phyloP scores from a whole-genome alignment of 2,888 invertebrate species.

The Aricia artaxerxes region DNA sequence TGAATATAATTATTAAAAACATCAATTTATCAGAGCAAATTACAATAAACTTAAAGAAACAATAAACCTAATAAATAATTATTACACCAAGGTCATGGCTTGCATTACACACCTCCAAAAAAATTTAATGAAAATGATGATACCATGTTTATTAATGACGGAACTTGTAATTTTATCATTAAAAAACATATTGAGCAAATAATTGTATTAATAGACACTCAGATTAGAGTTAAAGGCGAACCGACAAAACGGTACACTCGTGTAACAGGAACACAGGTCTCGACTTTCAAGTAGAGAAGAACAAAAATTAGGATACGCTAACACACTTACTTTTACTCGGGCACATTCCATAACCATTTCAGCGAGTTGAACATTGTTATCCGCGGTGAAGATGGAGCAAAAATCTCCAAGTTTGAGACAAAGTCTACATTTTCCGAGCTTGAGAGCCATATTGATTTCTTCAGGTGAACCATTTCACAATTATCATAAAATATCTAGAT shows the following conservation, averaged over 20 bases:
- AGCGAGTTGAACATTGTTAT: slow-evolving; percentile 71
- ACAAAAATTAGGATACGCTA: slow-evolving; percentile 36
- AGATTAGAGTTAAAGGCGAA: slow-evolving; percentile 35
- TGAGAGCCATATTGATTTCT: slow-evolving; percentile 76
- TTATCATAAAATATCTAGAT: slow-evolving; percentile 52
- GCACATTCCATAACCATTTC: slow-evolving; percentile 79
- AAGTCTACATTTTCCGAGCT: slow-evolving; percentile 78
- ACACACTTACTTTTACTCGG: slow-evolving; percentile 71
- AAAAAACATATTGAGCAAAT: background rate
- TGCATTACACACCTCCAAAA: background rate
- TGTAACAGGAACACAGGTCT: slow-evolving; percentile 37
- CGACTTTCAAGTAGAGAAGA: slow-evolving; percentile 36
- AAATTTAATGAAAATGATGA: slow-evolving; percentile 23
- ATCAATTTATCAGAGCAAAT: background rate
- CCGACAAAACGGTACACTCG: slow-evolving; percentile 33
- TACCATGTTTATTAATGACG: background rate
- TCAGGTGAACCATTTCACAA: slow-evolving; percentile 61
- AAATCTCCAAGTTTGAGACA: slow-evolving; percentile 79
- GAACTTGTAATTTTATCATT: background rate
- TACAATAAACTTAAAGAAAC: background rate
- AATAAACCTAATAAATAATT: background rate
- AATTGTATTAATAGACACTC: slow-evolving; percentile 37
- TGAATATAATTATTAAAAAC: background rate
- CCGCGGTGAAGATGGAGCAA: slow-evolving; percentile 76
- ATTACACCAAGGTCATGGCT: background rate